These are phyloP conservation scores for Colostygia pectinataria DNA, from an alignment of 2,888 invertebrate species.

Conservation along the genomic window DNA sequence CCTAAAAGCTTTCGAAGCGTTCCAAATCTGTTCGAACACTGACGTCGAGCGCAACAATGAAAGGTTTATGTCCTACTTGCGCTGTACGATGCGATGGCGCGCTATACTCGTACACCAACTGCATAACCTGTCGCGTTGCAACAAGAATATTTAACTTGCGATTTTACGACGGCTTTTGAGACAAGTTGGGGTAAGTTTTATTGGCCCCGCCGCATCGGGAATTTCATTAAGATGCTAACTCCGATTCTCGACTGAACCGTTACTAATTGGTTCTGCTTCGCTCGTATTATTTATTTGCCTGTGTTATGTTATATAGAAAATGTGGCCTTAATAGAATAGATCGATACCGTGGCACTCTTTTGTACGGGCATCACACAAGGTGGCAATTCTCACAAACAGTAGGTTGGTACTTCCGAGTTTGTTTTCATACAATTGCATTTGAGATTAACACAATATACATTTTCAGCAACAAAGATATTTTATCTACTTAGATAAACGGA, in stretches of 20 bases:
- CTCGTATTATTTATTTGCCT: constrained; percentile 55
- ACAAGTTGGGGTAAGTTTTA: constrained; percentile 16
- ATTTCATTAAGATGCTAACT: constrained; percentile 60
- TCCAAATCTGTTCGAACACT: constrained; percentile 19
- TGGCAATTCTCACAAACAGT: constrained; percentile 24
- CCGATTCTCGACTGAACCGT: constrained; percentile 49
- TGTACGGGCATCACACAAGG: constrained; percentile 1
- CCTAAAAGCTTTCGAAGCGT: constrained; percentile 25
- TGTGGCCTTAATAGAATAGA: constrained; percentile 22
- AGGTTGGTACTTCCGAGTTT: neutral
- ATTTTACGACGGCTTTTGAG: constrained; percentile 11
- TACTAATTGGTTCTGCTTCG: constrained; percentile 54
- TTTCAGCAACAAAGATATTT: constrained; percentile 16
- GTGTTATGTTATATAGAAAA: constrained; percentile 42
- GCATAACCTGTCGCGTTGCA: constrained; percentile 12
- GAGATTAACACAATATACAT: constrained; percentile 3
- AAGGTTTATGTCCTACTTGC: constrained; percentile 23
- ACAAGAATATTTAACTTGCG: constrained; percentile 14
- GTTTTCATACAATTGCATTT: too few species aligned
- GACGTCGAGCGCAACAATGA: constrained; percentile 22
- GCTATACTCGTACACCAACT: constrained; percentile 11
- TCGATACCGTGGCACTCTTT: constrained; percentile 16
- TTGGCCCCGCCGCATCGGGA: constrained; percentile 40
- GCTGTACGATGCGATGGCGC: constrained; percentile 20
- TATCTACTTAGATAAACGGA: constrained; percentile 15